These are phyloP conservation scores for Caenorhabditis tropicalis DNA, from an alignment of 1,140 invertebrate genomes.

Conservation along the genomic window DNA sequence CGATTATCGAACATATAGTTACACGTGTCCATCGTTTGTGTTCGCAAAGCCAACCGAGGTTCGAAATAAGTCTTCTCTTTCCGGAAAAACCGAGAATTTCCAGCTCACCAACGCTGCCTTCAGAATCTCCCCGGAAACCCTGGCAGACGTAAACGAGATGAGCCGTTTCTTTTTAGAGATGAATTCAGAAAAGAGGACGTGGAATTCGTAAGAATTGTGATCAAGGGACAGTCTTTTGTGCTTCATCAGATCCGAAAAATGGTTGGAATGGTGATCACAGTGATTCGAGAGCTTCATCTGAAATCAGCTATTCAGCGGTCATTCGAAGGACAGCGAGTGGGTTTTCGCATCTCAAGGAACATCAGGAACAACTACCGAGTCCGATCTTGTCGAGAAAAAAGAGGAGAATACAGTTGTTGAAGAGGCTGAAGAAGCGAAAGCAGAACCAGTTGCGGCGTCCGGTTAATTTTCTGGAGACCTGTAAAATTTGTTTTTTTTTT, in stretches of 20 bases:
- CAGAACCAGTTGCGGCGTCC: too few species aligned
- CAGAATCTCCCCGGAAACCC: slow-evolving; percentile 75
- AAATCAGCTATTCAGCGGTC: slow-evolving; percentile 64
- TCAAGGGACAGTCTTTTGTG: slow-evolving; percentile 98
- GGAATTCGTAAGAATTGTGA: slow-evolving; percentile 85
- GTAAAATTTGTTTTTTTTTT: too few species aligned
- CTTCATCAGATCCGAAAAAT: slow-evolving; percentile 99
- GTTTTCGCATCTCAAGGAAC: not conserved
- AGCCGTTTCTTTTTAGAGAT: slow-evolving; percentile 64
- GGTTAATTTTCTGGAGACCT: too few species aligned
- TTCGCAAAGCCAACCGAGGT: slow-evolving; percentile 79
- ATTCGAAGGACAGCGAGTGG: slow-evolving; percentile 62
- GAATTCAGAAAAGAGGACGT: slow-evolving; percentile 83
- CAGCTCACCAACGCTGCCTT: slow-evolving; percentile 76
- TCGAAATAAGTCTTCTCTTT: slow-evolving; percentile 38
- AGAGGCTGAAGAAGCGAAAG: too few species aligned
- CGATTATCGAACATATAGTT: slow-evolving; percentile 89
- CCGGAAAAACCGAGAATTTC: slow-evolving; percentile 57
- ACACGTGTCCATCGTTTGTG: slow-evolving; percentile 88
- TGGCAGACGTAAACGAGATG: slow-evolving; percentile 78
- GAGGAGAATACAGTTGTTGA: slow-evolving; percentile 39
- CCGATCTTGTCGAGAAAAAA: too few species aligned
- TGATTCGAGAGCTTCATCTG: slow-evolving; percentile 62
- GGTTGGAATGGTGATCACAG: slow-evolving; percentile 74
- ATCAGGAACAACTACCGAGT: not conserved